phyloP scores from a whole-genome alignment of 2,888 invertebrate species.

The Phortica okadai region DNA sequence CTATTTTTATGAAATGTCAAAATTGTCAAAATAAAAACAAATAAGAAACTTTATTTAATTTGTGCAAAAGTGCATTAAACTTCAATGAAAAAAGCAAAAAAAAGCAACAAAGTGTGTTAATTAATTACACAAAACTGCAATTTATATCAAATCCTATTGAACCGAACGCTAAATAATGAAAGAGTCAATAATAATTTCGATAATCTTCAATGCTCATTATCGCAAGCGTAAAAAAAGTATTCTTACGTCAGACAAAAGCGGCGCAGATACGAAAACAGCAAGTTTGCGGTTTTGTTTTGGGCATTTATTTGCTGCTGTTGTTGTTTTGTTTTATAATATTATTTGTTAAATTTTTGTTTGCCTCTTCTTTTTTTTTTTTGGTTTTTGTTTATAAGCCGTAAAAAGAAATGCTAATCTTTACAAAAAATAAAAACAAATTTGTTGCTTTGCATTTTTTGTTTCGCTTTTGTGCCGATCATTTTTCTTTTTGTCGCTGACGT shows the following conservation, averaged over 20 bases:
- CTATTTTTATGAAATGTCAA: too few relatives aligned
- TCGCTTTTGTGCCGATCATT: conserved; percentile 30
- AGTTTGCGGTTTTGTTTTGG: conserved; percentile 45
- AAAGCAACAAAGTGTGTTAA: background rate
- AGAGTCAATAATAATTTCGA: background rate
- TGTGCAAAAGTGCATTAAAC: too few relatives aligned
- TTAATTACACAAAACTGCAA: too few relatives aligned
- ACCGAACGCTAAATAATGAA: background rate
- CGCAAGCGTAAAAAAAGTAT: conserved; percentile 22
- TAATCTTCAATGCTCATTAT: conserved; percentile 3
- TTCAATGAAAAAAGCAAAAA: too few relatives aligned
- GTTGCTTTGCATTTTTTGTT: conserved; percentile 35
- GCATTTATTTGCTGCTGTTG: conserved; percentile 44
- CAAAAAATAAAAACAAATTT: conserved; percentile 15
- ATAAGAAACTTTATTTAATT: too few relatives aligned
- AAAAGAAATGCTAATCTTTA: conserved; percentile 36
- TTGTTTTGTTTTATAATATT: conserved; percentile 41
- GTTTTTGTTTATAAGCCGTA: conserved; percentile 46
- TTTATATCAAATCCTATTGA: too few relatives aligned
- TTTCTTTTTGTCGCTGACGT: conserved; percentile 53
- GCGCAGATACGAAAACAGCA: conserved; percentile 43
- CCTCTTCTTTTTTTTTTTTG: conserved; percentile 46
- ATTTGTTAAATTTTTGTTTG: conserved; percentile 45
- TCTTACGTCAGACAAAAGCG: conserved; percentile 62
- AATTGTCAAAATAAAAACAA: too few relatives aligned